Evolutionary conservation across 2,888 invertebrate genomes (phyloP), one percentile per base, ranked within the genome.

Genomic region (Melinopterus prodromus): DNA sequence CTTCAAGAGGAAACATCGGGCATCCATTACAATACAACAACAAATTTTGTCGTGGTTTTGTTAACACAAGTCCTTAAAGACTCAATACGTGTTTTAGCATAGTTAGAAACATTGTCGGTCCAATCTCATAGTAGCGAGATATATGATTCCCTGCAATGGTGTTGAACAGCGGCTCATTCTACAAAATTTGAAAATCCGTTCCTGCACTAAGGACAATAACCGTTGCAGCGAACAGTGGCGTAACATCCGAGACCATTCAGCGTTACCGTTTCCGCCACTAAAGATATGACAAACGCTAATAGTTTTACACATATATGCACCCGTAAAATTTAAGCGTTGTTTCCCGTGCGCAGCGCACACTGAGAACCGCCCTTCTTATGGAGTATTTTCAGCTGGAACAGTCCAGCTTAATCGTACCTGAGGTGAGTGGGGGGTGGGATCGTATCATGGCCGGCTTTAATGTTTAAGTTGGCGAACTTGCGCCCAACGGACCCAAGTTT

Each of bases 141-240:
- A 12, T 53, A 53, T 53, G 53, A 53, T 53, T 53, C 53, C 12
- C 5, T 12, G 53, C 26, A 26, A 3, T 1, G 53, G 53, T 53
- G 53, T 53, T 53, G 53, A 53, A 53, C 12, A 53, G 53, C 53
- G 53, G 3, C 53, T 53, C 12, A 12, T 53, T 53, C 53, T 9
- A 53, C 53, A 53, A 53, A 53, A 53, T 53, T 53, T 53, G 53
- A 53, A 53, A 53, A 53, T 53, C 53, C 53, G 53, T 6, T 53
- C 53, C 9, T 1, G 53, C 53, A 53, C 53, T 53, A 53, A 53
- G 53, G 53, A 12, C 53, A 53, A 53, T 53, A 53, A 53, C 53
- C 53, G 53, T 53, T 53, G 53, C 53, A 53, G 53, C 53, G 53
- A 53, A 53, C 53, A 53, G 53, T 53, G 53, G 53, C 53, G 53